phyloP scores from a whole-genome alignment of 2,888 invertebrate genomes.

The Mesopsocus fuscifrons region DNA sequence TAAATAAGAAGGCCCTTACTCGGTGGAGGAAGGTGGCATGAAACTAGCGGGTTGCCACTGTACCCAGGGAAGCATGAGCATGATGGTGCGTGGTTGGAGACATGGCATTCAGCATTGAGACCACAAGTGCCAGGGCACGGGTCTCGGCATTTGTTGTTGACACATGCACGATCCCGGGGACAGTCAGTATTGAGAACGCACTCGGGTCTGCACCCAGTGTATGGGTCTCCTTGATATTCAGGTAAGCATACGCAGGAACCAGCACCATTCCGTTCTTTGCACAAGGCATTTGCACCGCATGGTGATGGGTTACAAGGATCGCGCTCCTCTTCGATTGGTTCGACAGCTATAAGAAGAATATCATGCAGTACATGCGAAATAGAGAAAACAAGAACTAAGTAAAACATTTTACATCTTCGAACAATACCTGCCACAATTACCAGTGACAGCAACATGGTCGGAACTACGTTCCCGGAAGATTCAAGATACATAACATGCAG shows the following conservation, averaged over 20 bases:
- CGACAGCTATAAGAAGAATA: conserved; percentile 5
- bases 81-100: conserved; percentile 21
- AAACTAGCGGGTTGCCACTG: conserved; percentile 21
- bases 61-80: conserved; percentile 22
- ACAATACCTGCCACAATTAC: too few relatives aligned
- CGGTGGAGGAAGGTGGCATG: conserved; percentile 22
- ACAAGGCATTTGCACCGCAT: conserved; percentile 23
- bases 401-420: too few relatives aligned
- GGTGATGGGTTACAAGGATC: conserved; percentile 17
- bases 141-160: conserved; percentile 23
- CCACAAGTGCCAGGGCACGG: conserved; percentile 23
- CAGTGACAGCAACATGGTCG: too few relatives aligned
- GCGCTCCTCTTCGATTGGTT: conserved; percentile 6
- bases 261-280: conserved; percentile 20
- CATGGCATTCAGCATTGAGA: conserved; percentile 21
- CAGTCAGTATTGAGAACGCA: conserved; percentile 21
- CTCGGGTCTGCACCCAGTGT: conserved; percentile 18
- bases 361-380: too few relatives aligned
- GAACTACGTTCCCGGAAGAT: too few relatives aligned
- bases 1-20: conserved; percentile 14
- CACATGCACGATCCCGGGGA: conserved; percentile 22
- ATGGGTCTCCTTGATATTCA: conserved; percentile 23
- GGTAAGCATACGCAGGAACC: conserved; percentile 16
- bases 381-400: too few relatives aligned
- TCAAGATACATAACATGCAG: too few relatives aligned